Conservation (phyloP, 2,888 invertebrate species). For the Oscheius sp. region DNA sequence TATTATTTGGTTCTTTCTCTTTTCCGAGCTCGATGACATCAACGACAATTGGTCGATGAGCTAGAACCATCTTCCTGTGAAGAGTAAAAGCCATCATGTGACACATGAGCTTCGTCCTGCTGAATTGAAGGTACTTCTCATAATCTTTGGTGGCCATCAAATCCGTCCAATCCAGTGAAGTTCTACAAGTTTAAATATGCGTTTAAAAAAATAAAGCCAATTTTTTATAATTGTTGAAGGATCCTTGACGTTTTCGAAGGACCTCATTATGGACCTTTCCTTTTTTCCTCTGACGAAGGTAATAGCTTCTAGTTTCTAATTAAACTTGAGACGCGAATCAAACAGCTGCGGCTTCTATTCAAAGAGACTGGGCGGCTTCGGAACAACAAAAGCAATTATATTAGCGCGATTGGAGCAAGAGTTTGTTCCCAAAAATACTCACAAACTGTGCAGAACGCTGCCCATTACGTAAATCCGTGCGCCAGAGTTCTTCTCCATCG, state of each 20-base stretch:
- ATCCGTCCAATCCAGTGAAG: conserved; percentile 62
- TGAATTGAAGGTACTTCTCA: conserved; percentile 69
- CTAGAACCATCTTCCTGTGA: conserved; percentile 54
- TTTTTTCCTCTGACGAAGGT: too few species aligned
- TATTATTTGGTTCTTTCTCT: conserved; percentile 58
- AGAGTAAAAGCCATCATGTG: conserved; percentile 66
- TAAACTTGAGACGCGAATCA: background rate
- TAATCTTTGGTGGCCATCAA: conserved; percentile 63
- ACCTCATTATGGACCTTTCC: background rate
- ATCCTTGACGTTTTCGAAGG: background rate
- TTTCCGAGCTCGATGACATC: conserved; percentile 58
- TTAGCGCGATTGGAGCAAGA: background rate
- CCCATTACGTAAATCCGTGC: conserved; percentile 66
- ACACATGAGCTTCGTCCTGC: conserved; percentile 67
- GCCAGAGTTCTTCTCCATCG: conserved; percentile 57
- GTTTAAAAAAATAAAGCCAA: too few species aligned
- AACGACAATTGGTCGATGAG: conserved; percentile 43
- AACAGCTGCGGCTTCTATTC: background rate
- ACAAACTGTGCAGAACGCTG: conserved; percentile 67
- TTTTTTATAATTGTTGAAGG: too few species aligned
- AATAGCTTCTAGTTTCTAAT: too few species aligned
- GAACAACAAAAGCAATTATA: conserved; percentile 11
- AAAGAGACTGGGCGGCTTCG: background rate
- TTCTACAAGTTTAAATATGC: conserved; percentile 39
- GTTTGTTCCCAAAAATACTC: conserved; percentile 36